These are phyloP conservation scores for Baryphthengus martii DNA, from an alignment of 2,113 vertebrate genomes.

Conservation along the genomic window DNA sequence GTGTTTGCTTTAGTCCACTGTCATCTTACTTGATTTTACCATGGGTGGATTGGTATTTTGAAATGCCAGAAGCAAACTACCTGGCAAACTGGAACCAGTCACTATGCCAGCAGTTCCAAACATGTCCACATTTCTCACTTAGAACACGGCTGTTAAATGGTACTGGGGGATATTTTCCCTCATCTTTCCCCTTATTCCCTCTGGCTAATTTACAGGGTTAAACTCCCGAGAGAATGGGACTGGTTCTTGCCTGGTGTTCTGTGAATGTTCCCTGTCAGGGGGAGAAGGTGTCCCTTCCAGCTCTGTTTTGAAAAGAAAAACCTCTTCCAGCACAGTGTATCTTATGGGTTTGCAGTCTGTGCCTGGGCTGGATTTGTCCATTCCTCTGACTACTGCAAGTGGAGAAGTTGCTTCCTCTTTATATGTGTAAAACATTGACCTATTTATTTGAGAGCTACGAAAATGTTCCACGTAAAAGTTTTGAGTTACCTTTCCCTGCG, in stretches of 20 bases:
- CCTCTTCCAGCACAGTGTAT: not conserved
- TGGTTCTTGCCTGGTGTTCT: not conserved
- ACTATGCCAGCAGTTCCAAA: not conserved
- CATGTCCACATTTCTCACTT: not conserved
- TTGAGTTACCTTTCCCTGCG: not conserved
- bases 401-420: not conserved
- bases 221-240: not conserved
- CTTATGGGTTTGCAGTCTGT: not conserved
- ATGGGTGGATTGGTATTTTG: not conserved
- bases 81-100: not conserved
- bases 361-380: not conserved
- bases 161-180: not conserved
- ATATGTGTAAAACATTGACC: constrained; percentile 7
- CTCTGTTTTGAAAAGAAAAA: not conserved
- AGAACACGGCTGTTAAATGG: not conserved
- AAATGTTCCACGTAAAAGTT: not conserved
- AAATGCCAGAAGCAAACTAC: not conserved
- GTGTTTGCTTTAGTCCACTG: not conserved
- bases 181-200: not conserved
- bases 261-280: not conserved
- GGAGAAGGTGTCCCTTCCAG: not conserved
- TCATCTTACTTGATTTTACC: not conserved
- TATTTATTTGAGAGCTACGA: constrained; percentile 17
- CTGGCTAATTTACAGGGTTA: not conserved
- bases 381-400: not conserved